A percentile compares a stretch with the other conserved stretches of the same genome.
Evolutionary conservation across 2,113 vertebrate genomes (phyloP).

Genomic region (Heptranchias perlo): DNA sequence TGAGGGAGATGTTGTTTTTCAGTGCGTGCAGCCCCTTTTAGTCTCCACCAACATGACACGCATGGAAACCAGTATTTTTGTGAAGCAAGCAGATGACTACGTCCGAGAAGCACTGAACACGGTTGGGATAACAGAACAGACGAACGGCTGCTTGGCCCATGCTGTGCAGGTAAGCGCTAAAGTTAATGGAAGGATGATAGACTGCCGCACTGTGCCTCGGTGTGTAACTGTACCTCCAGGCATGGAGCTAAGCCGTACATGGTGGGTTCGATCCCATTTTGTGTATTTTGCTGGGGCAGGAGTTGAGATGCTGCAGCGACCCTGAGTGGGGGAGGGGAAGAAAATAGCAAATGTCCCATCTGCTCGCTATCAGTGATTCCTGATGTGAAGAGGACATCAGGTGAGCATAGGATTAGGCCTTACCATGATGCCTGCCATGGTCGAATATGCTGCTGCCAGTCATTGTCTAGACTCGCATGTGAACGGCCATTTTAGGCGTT

Average conservation of each 20-base stretch:
- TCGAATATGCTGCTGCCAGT: neutral
- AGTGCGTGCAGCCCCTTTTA: conserved; percentile 61
- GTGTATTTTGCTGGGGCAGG: neutral
- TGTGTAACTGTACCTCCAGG: neutral
- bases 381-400: neutral
- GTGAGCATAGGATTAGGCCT: neutral
- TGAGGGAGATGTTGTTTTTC: neutral
- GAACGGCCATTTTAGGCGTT: neutral
- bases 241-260: neutral
- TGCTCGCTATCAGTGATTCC: neutral
- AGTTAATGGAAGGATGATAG: neutral
- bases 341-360: neutral
- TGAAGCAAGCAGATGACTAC: conserved; percentile 51
- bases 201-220: neutral
- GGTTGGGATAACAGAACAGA: conserved; percentile 48
- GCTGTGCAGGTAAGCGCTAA: neutral
- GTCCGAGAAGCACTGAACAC: conserved; percentile 62
- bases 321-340: neutral
- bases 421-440: neutral
- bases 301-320: neutral
- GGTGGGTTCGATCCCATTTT: neutral
- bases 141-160: neutral
- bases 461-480: neutral
- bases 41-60: conserved; percentile 62
- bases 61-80: conserved; percentile 16